Conservation (phyloP, 2,113 vertebrate species). For the crab-eating macaque (Macaca fascicularis) region T2T-MFA8v1.1 NC_088388.1:90334501-90335000, state of each 20-base stretch:
- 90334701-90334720: not conserved
- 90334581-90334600: not conserved
- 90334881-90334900: not conserved
- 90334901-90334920: not conserved
- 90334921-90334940: not conserved
- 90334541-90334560: not conserved
- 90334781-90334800: not conserved
- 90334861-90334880: not conserved
- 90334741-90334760: not conserved
- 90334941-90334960: not conserved
- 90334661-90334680: not conserved
- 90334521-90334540: not conserved
- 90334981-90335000: not conserved
- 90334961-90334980: not conserved
- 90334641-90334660: not conserved
- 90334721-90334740: not conserved
- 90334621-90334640: not conserved
- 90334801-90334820: not conserved
- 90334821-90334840: not conserved
- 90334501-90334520: not conserved
- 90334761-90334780: not conserved
- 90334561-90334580: not conserved
- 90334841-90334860: no score
- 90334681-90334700: not conserved
- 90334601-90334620: not conserved